Evolutionary conservation across 1,140 invertebrate species (phyloP), one percentile per base, ranked within the genome.

Genomic region (Dendroctonus valens): DNA sequence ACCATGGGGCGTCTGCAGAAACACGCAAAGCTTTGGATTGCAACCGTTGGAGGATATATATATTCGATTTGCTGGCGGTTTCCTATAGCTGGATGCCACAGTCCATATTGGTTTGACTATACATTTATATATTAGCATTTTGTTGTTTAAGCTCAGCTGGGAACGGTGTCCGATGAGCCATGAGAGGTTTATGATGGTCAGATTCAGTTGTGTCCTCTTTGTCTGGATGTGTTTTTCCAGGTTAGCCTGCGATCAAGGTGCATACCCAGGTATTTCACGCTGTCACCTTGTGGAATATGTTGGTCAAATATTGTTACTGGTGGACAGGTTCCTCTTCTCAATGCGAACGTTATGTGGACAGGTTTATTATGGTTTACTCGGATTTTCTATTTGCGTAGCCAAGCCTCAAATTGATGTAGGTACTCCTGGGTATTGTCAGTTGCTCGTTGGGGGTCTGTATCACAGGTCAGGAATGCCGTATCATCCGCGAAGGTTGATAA

Each of bases 41-140:
- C 7, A 51, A 51, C 6, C 49, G 49, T 14, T 51, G 14, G 6
- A 51, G 9, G 9, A 51, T 51, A 7, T 9, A 7, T 7, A 51
- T 51, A 51, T 15, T 51, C 7, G 49, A 51, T 8, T 51, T 51
- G 49, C 49, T 51, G 14, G 49, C 49, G 14, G 49, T 51, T n/a
- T 14, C 14, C 49, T 14, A 51, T 14, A 51, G 49, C 14, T 51
- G 9, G 49, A 51, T 51, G 9, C 49, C 49, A 51, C 14, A 51
- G n/a, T 44, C 42, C 42, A 44, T 44, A 44, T n/a, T 7, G 42
- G 42, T 44, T 44, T 44, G n/a, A 7, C n/a, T 7, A 44, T 7
- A 44, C 7, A 7, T 44, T 44, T 7, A 7, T 44, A n/a, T 44
- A 7, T 44, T 7, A 44, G 42, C n/a, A 7, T 44, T 7, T 7